These are phyloP conservation scores for Echinarachnius parma DNA, from an alignment of 53 echinoderm and acorn worm species.

Conservation along the genomic window DNA sequence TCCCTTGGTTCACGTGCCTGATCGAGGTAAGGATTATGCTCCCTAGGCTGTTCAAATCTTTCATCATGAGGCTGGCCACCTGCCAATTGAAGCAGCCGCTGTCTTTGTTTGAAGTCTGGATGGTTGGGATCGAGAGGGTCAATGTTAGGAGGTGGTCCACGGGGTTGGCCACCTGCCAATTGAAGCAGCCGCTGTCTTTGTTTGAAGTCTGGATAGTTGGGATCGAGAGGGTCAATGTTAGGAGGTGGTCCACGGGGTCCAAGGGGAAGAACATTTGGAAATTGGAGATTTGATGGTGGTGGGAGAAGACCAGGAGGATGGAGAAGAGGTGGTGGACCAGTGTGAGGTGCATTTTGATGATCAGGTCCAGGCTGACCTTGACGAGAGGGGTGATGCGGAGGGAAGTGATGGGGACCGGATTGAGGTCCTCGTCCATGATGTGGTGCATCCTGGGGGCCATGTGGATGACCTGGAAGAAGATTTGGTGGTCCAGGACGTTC, in stretches of 20 bases:
- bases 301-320: slow-evolving; percentile 41
- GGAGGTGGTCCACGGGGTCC: not conserved
- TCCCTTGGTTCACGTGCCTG: not conserved
- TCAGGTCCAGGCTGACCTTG: slow-evolving; percentile 15
- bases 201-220: slow-evolving; percentile 27
- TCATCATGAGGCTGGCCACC: slow-evolving; percentile 11
- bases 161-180: too few species aligned
- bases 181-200: too few species aligned
- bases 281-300: not conserved
- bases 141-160: slow-evolving; percentile 9
- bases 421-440: not conserved
- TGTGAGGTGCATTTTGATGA: slow-evolving; percentile 6
- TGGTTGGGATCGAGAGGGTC: slow-evolving; percentile 18
- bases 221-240: slow-evolving; percentile 18
- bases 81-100: too few species aligned
- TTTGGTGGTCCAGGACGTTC: slow-evolving; percentile 9
- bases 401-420: slow-evolving; percentile 29
- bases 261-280: slow-evolving; percentile 6
- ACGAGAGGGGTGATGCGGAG: slow-evolving; percentile 9
- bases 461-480: not conserved
- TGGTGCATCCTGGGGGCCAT: not conserved
- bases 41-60: slow-evolving; percentile 22
- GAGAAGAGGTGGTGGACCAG: slow-evolving; percentile 4
- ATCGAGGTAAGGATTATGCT: not conserved
- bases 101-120: slow-evolving; percentile 32